phyloP scores from a whole-genome alignment of 2,888 invertebrate genomes.

The Dasypogon diadema region DNA sequence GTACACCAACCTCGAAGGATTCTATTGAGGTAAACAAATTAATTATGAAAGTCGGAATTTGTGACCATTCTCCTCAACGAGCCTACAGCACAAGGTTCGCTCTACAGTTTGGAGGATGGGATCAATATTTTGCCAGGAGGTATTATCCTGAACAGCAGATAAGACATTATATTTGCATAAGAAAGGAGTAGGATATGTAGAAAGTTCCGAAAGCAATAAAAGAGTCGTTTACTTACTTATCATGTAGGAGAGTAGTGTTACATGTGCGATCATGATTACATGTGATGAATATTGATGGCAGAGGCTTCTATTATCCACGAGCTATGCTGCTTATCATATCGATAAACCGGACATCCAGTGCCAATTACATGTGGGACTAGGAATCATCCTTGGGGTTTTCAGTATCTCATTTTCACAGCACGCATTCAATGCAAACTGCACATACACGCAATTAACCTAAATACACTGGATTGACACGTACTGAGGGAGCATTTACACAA shows the following conservation, averaged over 20 bases:
- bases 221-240: constrained; percentile 42
- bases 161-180: background rate
- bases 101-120: background rate
- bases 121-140: too few relatives aligned
- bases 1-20: background rate
- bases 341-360: constrained; percentile 8
- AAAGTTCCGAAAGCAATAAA: constrained; percentile 20
- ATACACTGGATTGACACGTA: background rate
- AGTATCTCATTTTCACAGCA: constrained; percentile 4
- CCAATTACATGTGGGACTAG: constrained; percentile 28
- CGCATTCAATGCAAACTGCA: background rate
- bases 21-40: background rate
- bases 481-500: background rate
- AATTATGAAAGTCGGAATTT: background rate
- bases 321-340: constrained; percentile 26
- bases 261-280: constrained; percentile 50
- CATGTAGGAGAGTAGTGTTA: constrained; percentile 40
- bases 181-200: background rate
- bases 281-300: constrained; percentile 27
- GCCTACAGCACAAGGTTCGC: background rate
- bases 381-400: constrained; percentile 20
- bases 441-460: constrained; percentile 16
- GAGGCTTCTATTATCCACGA: constrained; percentile 38
- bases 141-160: background rate
- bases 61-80: background rate